Percentiles rank a stretch among this genome's conserved stretches.
Evolutionary conservation across 2,888 invertebrate species (phyloP).

Genomic region (Drosophila paucipuncta): DNA sequence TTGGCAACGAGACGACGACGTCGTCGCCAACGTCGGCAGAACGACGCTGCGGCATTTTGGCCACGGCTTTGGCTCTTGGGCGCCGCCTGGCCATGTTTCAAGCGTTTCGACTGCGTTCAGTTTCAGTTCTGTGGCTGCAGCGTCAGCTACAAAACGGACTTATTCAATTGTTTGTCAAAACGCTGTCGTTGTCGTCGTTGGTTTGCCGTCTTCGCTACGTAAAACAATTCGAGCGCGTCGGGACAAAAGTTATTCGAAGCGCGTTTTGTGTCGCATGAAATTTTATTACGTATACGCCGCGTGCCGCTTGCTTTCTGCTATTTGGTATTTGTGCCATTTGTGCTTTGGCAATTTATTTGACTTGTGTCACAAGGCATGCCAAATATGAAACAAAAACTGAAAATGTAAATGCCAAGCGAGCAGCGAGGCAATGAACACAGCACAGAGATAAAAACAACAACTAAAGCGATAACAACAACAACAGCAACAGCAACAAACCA

Average conservation of each 20-base stretch:
- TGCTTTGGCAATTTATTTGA: conserved; percentile 60
- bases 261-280: conserved; percentile 49
- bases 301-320: conserved; percentile 45
- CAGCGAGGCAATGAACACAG: conserved; percentile 29
- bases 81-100: conserved; percentile 75
- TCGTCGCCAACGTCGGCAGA: conserved; percentile 33
- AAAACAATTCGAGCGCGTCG: conserved; percentile 31
- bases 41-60: conserved; percentile 78
- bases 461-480: conserved; percentile 43
- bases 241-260: conserved; percentile 45
- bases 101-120: conserved; percentile 60
- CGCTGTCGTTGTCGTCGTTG: neutral
- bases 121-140: conserved; percentile 73
- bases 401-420: conserved; percentile 64
- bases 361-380: conserved; percentile 65
- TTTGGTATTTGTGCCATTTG: conserved; percentile 34
- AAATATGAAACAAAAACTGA: conserved; percentile 68
- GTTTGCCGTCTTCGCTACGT: conserved; percentile 20
- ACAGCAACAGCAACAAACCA: conserved; percentile 57
- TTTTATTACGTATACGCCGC: conserved; percentile 76
- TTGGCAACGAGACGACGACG: conserved; percentile 58
- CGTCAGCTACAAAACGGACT: conserved; percentile 62
- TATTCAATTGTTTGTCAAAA: conserved; percentile 8
- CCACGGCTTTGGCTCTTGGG: conserved; percentile 61
- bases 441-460: conserved; percentile 60